Base-by-base conservation (phyloP, 2,888 invertebrate genomes). In the Fragum whitleyi region DNA sequence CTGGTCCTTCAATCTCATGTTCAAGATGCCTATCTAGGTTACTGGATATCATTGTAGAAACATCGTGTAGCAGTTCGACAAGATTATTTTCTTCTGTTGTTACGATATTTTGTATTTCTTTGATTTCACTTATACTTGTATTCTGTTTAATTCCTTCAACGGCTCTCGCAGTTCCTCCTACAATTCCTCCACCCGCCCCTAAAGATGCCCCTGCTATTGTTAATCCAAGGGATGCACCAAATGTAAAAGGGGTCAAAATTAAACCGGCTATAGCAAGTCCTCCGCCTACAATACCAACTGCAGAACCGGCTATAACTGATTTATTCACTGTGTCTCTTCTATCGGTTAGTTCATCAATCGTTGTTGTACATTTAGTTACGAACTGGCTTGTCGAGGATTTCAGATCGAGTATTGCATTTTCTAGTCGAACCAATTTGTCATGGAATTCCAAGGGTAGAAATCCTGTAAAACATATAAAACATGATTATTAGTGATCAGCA, bases 81-180 rank as follows among this genome's bases (percentile, higher is more conserved):
- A 75, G 39, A 7, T 32, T 29, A 16, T 61, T 57, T 36, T 74
- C 79, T 36, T 57, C 42, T n/a, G 29, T 69, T 23, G 55, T n/a
- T 47, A 74, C 39, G 16, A 29, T 21, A n/a, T 39, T 59, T 42
- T 67, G 65, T 16, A 67, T 39, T 42, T 55, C 67, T n/a, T 71
- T 79, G n/a, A 71, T 32, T 23, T 71, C 51, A 21, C 62, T 42
- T 11, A 75, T 36, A 9, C 55, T 47, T 7, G n/a, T 47, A 21
- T 69, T 75, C 42, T 75, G 75, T 75, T 75, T 75, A 6, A 69
- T 39, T 0, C 69, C 75, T 75, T 75, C 75, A 2, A 69, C 42
- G 16, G 47, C 61, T 29, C 75, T 42, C 9, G 68, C 75, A 16
- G 47, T 26, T 19, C 75, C 75, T 1, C 69, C 69, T 3, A 57